Percentiles rank a stretch among this genome's conserved stretches.
Evolutionary conservation across 2,797 vertebrate species (phyloP).

Genomic region (Neomorphus geoffroyi): DNA sequence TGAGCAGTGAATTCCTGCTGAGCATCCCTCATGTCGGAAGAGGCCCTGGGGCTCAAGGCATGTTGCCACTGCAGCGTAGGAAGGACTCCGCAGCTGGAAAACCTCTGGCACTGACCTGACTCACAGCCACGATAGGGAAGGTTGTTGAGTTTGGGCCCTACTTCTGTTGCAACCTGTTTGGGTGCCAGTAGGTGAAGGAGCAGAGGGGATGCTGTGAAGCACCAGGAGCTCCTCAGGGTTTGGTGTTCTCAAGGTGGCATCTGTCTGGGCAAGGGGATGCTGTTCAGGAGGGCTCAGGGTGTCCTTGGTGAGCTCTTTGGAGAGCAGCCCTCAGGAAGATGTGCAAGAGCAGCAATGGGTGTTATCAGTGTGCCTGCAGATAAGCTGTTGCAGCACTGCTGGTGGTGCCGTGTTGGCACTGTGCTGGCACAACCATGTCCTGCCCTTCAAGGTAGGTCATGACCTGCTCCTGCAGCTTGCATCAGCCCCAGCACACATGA

Average conservation of each 20-base stretch:
- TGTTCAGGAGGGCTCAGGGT: not conserved
- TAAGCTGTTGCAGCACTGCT: not conserved
- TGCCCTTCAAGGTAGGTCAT: not conserved
- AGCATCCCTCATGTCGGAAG: not conserved
- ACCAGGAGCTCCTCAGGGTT: not conserved
- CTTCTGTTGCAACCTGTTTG: not conserved
- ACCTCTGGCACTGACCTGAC: not conserved
- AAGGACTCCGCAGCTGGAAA: not conserved
- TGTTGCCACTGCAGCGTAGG: accelerated
- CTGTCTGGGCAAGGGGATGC: not conserved
- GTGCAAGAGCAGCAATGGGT: accelerated
- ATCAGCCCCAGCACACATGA: not conserved
- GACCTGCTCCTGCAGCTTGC: not conserved
- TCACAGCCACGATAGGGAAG: not conserved
- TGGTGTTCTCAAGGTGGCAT: not conserved
- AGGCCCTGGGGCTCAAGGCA: not conserved
- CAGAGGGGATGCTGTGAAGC: not conserved
- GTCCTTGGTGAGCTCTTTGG: not conserved
- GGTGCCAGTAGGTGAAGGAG: not conserved
- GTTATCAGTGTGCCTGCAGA: not conserved
- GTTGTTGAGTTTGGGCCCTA: not conserved
- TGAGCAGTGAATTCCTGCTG: not conserved
- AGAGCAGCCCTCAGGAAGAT: not conserved
- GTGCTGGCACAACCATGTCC: not conserved
- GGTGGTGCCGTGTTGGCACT: accelerated